Conservation (phyloP, 2,113 vertebrate genomes). For the Platichthys flesus region DNA sequence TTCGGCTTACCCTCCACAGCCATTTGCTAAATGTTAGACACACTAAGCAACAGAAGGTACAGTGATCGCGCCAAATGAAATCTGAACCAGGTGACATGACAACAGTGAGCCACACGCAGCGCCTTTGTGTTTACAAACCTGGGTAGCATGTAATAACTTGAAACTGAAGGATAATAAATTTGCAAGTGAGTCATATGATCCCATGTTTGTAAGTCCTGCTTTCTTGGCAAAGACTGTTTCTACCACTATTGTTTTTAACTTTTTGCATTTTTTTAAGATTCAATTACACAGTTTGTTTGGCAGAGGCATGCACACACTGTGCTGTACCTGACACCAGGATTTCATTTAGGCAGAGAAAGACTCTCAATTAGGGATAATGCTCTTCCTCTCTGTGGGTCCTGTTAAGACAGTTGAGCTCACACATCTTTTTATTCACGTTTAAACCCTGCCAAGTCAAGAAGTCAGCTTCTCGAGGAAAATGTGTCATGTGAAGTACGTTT, state of each 20-base stretch:
- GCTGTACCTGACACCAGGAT: constrained; percentile 41
- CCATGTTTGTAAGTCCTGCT: constrained; percentile 5
- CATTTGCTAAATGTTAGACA: constrained; percentile 12
- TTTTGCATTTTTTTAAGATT: constrained; percentile 34
- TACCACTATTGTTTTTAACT: constrained; percentile 30
- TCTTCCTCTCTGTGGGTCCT: neutral
- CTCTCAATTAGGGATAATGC: constrained; percentile 35
- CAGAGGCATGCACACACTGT: constrained; percentile 20
- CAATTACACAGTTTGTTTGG: constrained; percentile 29
- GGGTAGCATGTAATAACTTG: constrained; percentile 34
- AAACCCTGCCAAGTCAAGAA: neutral
- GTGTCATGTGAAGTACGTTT: constrained; percentile 8
- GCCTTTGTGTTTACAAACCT: constrained; percentile 37
- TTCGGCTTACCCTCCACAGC: constrained; percentile 19
- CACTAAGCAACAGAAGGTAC: constrained; percentile 11
- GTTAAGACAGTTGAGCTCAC: neutral
- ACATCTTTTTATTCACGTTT: neutral
- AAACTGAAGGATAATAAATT: constrained; percentile 32
- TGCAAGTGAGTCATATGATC: constrained; percentile 34
- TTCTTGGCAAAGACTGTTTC: neutral
- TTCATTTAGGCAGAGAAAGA: constrained; percentile 20
- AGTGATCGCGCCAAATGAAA: constrained; percentile 26
- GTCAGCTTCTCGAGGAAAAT: constrained; percentile 13
- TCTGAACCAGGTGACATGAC: constrained; percentile 37
- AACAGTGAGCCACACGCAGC: constrained; percentile 30